These are phyloP conservation scores for Hypotaenidia philippensis DNA, from an alignment of 2,797 vertebrate species.

Conservation along the genomic window DNA sequence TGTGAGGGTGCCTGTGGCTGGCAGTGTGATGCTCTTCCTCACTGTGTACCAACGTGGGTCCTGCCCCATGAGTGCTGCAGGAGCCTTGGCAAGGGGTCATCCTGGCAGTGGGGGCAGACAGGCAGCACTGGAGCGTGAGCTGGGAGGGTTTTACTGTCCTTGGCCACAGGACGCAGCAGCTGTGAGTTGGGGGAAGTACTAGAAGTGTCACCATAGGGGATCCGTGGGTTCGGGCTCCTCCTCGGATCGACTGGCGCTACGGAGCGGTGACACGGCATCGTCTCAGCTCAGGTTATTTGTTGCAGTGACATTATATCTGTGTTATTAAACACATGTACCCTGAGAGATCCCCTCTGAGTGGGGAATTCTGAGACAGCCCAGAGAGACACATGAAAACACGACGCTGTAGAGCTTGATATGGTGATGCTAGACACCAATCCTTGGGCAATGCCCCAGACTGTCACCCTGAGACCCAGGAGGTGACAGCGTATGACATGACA, in stretches of 20 bases:
- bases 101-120: background rate
- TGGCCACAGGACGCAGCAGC: background rate
- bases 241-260: background rate
- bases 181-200: background rate
- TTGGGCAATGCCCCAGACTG: background rate
- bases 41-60: background rate
- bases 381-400: background rate
- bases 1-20: background rate
- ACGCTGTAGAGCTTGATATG: background rate
- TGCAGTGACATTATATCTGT: background rate
- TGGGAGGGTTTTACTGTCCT: background rate
- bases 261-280: accelerated
- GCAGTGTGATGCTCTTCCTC: background rate
- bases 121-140: background rate
- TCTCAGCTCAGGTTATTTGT: background rate
- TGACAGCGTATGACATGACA: accelerated
- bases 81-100: background rate
- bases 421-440: background rate
- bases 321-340: background rate
- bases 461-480: background rate
- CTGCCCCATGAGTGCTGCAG: background rate
- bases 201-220: background rate
- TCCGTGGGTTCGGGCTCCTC: accelerated
- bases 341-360: background rate
- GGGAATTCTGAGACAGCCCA: background rate